phyloP scores from a whole-genome alignment of 2,797 vertebrate genomes.

The Synaphobranchus kaupii region DNA sequence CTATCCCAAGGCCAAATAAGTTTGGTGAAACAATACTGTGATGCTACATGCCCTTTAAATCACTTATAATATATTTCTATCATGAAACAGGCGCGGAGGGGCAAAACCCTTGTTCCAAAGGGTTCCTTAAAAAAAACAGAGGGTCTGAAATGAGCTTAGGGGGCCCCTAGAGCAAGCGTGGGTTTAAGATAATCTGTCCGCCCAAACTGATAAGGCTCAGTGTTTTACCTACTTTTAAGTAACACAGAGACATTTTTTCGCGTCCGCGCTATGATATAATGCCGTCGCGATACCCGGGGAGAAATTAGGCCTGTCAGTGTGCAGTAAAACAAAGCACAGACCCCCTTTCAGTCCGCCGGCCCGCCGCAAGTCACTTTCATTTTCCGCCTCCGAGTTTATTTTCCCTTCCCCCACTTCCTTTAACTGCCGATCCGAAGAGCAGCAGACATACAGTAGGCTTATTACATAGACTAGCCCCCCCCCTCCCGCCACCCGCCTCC shows the following conservation, averaged over 20 bases:
- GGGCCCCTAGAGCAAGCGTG: conserved; percentile 7
- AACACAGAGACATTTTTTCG: neutral
- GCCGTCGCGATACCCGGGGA: neutral
- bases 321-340: conserved; percentile 20
- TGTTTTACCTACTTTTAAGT: neutral
- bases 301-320: neutral
- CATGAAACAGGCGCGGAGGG: neutral
- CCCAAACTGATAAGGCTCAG: neutral
- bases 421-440: neutral
- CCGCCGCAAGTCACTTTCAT: neutral
- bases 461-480: conserved; percentile 15
- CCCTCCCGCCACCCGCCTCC: neutral
- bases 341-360: neutral
- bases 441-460: conserved; percentile 8
- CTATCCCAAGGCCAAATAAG: neutral
- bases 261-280: neutral
- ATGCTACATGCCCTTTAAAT: neutral
- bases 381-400: neutral
- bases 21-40: neutral
- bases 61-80: neutral
- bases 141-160: conserved; percentile 11
- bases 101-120: neutral
- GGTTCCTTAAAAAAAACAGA: neutral
- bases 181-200: neutral
- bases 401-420: conserved; percentile 15